Evolutionary conservation across 2,113 vertebrate genomes (phyloP), one percentile per base, ranked within the genome.

Genomic region (Elaphurus davidianus): DNA sequence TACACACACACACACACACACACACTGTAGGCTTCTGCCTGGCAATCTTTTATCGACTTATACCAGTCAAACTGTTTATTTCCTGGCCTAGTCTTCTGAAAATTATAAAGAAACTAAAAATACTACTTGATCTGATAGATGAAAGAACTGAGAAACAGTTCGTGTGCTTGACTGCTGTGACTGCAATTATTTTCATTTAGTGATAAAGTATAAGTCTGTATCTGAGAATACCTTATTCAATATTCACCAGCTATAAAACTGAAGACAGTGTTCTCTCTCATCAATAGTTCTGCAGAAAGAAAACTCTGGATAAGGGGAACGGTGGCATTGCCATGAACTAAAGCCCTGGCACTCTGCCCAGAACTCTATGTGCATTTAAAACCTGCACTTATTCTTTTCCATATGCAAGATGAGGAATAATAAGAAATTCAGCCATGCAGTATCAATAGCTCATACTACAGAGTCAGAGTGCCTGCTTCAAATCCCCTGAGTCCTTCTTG

Each of bases 201-300:
- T 86, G 96, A 97, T 62, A 91, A 95, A 97, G 64, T 52, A 79
- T 8, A 50, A 52, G 83, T 82, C 81, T 96, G 0, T 94, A 90
- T 85, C 92, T 64, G 59, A 95, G 81, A 88, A 88, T 91, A 90
- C 96, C 83, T 98, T 95, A 92, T 76, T 93, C 94, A 96, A 3
- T 27, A 52, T 60, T 94, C 92, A 79, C 40, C 81, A 87, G n/a
- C 92, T 97, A 81, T 95, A 96, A 97, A 97, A 90, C 62, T 62
- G 71, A 97, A 96, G 36, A 76, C 95, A 97, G 47, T 82, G 40
- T 92, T 92, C 84, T 82, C 5, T 78, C 64, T 95, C 92, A 83
- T 81, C 95, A 93, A 57, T 91, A 97, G 74, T 52, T 90, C 45
- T 85, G 55, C 78, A 89, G 67, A 91, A 87, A 92, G 55, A 92